Evolutionary conservation across 2,888 invertebrate species (phyloP).

Genomic region (Orthosia cruda): DNA sequence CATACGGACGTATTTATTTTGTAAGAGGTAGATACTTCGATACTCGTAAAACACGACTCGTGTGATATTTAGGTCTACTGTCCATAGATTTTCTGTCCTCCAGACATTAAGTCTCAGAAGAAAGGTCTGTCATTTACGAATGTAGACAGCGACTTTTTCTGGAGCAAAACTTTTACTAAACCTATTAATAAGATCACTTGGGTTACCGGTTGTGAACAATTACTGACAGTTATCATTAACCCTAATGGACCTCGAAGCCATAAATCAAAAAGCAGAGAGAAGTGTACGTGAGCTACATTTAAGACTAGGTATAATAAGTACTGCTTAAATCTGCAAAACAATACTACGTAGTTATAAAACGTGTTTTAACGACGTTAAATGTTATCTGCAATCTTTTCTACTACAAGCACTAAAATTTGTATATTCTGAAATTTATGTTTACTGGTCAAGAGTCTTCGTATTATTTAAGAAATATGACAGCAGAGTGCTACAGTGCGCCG

Average conservation of each 20-base stretch:
- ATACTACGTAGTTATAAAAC: neutral
- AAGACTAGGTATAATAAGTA: neutral
- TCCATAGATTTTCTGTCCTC: conserved; percentile 62
- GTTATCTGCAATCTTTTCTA: neutral
- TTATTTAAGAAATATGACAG: conserved; percentile 56
- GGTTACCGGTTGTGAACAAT: conserved; percentile 22
- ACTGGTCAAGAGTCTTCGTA: conserved; percentile 14
- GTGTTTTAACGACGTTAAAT: conserved; percentile 1
- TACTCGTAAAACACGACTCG: conserved; percentile 66
- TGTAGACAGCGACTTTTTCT: conserved; percentile 17
- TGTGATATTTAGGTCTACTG: conserved; percentile 60
- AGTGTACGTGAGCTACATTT: conserved; percentile 2
- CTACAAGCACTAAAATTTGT: conserved; percentile 14
- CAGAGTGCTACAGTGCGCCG: conserved; percentile 22
- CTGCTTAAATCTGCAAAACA: neutral
- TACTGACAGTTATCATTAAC: conserved; percentile 14
- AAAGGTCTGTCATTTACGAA: conserved; percentile 31
- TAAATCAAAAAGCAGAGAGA: conserved; percentile 23
- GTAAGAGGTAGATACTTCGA: conserved; percentile 50
- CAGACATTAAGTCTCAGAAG: conserved; percentile 55
- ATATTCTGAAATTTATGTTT: conserved; percentile 17
- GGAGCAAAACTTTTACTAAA: conserved; percentile 30
- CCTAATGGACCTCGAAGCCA: conserved; percentile 2
- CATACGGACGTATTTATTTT: conserved; percentile 60
- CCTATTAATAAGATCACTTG: conserved; percentile 10